Evolutionary conservation across 2,113 vertebrate species (phyloP), one percentile per base, ranked within the genome.

Genomic region (Beaufortia kweichowensis): DNA sequence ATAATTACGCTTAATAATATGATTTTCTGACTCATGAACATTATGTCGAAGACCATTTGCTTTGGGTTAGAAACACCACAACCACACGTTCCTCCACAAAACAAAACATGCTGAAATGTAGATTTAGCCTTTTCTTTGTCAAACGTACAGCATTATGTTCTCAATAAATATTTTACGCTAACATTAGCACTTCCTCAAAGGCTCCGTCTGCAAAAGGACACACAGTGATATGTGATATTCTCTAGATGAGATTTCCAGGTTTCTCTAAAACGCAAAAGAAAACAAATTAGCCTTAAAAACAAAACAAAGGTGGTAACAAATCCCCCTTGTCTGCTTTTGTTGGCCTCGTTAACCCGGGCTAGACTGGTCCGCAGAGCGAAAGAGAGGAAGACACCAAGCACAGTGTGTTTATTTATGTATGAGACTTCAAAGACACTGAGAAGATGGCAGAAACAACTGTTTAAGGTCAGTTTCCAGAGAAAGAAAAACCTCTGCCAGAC

Each of bases 371-470:
- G 12, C 15, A 46, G 17, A 41, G 67, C 7, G 57, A 60, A 55
- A 66, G 69, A 55, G 53, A 61, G 57, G 33, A 71, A 76, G 73
- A 76, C 57, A 69, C 71, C 53, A 74, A 50, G 59, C 71, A 57
- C 64, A 61, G 43, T 33, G 56, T 41, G 48, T 69, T 76, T 76
- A 76, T 76, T 70, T 75, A 79, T 68, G 70, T 53, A 50, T 48
- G 50, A 21, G 41, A 75, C 78, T 79, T 79, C 62, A 79, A 75
- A 79, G 55, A 53, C 33, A 1, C 28, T 59, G 41, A 66, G 63
- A 67, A 68, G 70, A 66, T 79, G 78, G 50, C 33, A 79, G 60
- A 71, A 79, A 79, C 77, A 72, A 72, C 68, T 55, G 77, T 72
- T 72, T 60, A 64, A 79, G 60, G 59, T 57, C 68, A 79, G 77